Conservation (phyloP, 2,888 invertebrate genomes). For the Cerastis rubricosa region DNA sequence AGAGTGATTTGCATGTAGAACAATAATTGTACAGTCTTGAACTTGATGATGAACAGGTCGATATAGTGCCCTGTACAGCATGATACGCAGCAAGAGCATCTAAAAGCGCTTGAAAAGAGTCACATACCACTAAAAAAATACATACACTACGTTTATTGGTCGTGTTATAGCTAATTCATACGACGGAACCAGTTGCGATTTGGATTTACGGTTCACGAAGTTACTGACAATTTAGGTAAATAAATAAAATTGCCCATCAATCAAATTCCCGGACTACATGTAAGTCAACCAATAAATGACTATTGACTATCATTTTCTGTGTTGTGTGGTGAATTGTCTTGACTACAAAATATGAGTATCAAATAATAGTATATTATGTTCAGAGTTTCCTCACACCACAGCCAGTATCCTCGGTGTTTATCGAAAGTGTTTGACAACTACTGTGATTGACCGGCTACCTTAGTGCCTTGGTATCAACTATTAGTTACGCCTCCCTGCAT, state of each 20-base stretch:
- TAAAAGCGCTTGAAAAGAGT: not conserved
- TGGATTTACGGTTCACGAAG: not conserved
- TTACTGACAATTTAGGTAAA: not conserved
- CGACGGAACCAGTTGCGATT: too few relatives aligned
- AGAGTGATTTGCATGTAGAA: not conserved
- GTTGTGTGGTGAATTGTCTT: not conserved
- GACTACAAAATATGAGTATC: slow-evolving; percentile 33
- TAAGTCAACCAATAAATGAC: not conserved
- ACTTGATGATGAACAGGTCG: not conserved
- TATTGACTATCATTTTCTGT: not conserved
- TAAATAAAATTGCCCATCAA: not conserved
- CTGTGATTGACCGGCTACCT: slow-evolving; percentile 68
- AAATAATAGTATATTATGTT: slow-evolving; percentile 43
- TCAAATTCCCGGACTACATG: not conserved
- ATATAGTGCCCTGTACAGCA: not conserved
- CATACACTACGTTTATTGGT: too few relatives aligned
- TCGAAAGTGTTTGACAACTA: slow-evolving; percentile 54
- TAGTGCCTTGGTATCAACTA: slow-evolving; percentile 50
- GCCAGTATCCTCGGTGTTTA: slow-evolving; percentile 53
- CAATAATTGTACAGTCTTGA: not conserved
- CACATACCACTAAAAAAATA: not conserved
- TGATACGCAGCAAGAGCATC: not conserved
- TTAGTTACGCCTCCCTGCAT: slow-evolving; percentile 75
- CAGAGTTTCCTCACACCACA: slow-evolving; percentile 45
- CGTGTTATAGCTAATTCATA: too few relatives aligned